Base-by-base conservation (phyloP, 2,797 vertebrate species). In the Kryptolebias ocellatus region DNA sequence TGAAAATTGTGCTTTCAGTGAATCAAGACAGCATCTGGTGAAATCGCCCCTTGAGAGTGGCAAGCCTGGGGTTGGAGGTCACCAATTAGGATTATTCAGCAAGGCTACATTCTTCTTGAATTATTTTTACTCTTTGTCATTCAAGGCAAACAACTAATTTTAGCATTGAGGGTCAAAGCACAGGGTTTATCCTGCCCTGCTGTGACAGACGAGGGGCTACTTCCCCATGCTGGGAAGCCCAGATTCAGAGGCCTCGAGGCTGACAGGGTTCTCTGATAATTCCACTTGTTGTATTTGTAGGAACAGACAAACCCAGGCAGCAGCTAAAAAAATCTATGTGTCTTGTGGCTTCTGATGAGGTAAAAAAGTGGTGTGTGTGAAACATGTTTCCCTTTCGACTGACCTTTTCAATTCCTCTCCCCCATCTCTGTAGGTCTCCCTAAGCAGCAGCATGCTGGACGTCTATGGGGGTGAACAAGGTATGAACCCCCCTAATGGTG, bases 401-500 rank as follows among this genome's bases (percentile, higher is more conserved):
- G 68, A 88, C 18, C 27, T 31, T 11, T 61, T 65, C 28, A 17
- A 5, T 46, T 50, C 59, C 16, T 56, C 31, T 20, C 27, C 47
- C 47, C 78, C 45, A 78, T 47, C 51, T 55, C 55, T 44, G 46
- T 53, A 95, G 86, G 83, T 87, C 74, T 91, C 89, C 78, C 91
- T 98, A 78, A 96, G 95, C 79, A 92, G 94, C 90, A 95, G 92
- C 88, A 95, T 98, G 96, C 93, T 99, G 95, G 96, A 98, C 83
- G 76, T 96, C 68, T 98, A 97, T 88, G 94, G 92, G 84, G 93
- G 89, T 80, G 96, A 98, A 84, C 95, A 93, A 92, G 94, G 94
- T 93, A 95, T 95, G 93, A 93, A 94, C 81, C 72, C 93, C 89
- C 81, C 93, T 93, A 95, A 94, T 83, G 93, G 92, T 93, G 93